Base-by-base conservation (phyloP, 2,797 vertebrate genomes). In the Bradypus variegatus region DNA sequence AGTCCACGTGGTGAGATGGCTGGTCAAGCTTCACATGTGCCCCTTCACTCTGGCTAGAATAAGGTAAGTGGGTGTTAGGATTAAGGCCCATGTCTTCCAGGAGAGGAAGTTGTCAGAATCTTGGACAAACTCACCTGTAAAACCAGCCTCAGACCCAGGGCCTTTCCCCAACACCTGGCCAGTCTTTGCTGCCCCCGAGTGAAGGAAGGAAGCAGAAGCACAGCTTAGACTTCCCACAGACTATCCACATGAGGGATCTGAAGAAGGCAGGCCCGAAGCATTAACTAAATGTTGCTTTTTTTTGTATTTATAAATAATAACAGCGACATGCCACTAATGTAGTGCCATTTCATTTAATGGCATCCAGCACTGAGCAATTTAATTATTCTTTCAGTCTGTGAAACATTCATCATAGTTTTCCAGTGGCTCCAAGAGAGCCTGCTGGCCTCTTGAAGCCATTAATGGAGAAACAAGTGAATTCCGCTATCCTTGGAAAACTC, bases 331-430 rank as follows among this genome's bases (percentile, higher is more conserved):
- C 90, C 93, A 86, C 78, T 50, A 78, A 89, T 88, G 82, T 31
- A 50, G 88, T 89, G 76, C 94, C 94, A 87, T 97, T 97, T 96
- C 96, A 89, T 96, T 96, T 96, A 96, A 93, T 96, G 93, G 90
- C 91, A 93, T 94, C 95, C 95, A 94, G 96, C 86, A 90, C 96
- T 58, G 88, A 88, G 96, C 91, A 94, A 88, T 96, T 97, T 97
- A 97, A 96, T 97, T 97, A 96, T 96, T 97, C 96, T 95, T 96
- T 96, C 96, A 97, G 96, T 96, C 96, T 96, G 95, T 96, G 95
- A 96, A 96, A 96, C 95, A 97, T 96, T 96, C 94, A 95, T 97
- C 96, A 96, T 95, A 80, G 92, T 96, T 97, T 97, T 96, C 94
- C 94, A 93, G 90, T 91, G 94, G 94, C 95, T 97, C 97, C 94